Evolutionary conservation across 2,888 invertebrate genomes (phyloP).

Genomic region (Loripinus fragilis): DNA sequence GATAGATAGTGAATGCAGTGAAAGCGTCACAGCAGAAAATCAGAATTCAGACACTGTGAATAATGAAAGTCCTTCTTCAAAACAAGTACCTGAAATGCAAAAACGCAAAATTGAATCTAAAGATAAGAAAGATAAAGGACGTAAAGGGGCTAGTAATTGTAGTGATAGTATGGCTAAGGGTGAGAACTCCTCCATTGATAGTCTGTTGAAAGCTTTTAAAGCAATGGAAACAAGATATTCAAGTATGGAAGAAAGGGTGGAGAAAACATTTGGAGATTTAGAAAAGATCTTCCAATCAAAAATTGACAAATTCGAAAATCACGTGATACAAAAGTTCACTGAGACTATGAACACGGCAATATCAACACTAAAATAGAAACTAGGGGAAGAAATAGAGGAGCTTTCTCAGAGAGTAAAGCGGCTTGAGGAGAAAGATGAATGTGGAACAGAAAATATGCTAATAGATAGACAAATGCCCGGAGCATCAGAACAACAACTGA

Average conservation of each 20-base stretch:
- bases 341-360: background rate
- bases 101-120: no score
- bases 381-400: conserved; percentile 4
- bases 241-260: background rate
- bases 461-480: background rate
- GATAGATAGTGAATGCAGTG: no score
- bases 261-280: background rate
- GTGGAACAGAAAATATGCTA: background rate
- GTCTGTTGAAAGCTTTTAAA: background rate
- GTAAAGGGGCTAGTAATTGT: background rate
- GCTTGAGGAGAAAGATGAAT: background rate
- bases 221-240: background rate
- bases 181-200: no score
- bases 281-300: background rate
- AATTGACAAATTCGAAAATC: conserved; percentile 3
- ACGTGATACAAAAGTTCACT: background rate
- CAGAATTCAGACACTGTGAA: no score
- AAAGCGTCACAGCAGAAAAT: no score
- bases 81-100: no score
- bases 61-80: no score
- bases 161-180: background rate
- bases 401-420: background rate
- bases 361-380: background rate
- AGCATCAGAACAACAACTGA: background rate
- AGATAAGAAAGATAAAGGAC: background rate